Evolutionary conservation across 2,797 vertebrate species (phyloP).

Genomic region (Vireo griseus): DNA sequence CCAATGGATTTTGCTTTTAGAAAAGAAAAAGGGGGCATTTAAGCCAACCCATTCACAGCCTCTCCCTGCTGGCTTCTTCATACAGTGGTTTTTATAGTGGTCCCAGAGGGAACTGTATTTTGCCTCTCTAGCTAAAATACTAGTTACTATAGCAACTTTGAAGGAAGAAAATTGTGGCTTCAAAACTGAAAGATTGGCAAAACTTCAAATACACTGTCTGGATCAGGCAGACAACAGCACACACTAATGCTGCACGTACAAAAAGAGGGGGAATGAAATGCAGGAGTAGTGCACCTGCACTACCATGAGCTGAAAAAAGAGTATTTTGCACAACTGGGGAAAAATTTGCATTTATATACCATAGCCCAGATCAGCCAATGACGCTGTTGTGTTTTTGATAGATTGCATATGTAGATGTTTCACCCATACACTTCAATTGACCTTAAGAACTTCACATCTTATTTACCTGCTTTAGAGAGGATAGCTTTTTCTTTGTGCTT

Average conservation of each 20-base stretch:
- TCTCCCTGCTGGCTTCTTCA: constrained; percentile 73
- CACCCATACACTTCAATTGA: constrained; percentile 86
- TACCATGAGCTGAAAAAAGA: constrained; percentile 32
- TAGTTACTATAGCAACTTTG: constrained; percentile 68
- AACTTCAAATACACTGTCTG: constrained; percentile 65
- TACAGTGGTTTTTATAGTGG: constrained; percentile 78
- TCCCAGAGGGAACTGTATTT: constrained; percentile 73
- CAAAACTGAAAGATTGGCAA: constrained; percentile 56
- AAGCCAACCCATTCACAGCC: constrained; percentile 69
- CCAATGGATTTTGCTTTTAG: constrained; percentile 65
- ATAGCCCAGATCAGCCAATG: constrained; percentile 76
- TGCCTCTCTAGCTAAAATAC: constrained; percentile 68
- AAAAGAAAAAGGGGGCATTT: constrained; percentile 65
- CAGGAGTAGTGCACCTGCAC: constrained; percentile 30
- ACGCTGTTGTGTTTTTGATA: constrained; percentile 78
- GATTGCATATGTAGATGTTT: constrained; percentile 94
- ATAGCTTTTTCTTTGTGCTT: constrained; percentile 82
- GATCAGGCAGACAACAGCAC: constrained; percentile 60
- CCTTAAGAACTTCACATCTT: constrained; percentile 86
- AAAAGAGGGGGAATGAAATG: constrained; percentile 18
- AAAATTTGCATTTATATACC: constrained; percentile 45
- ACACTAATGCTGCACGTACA: neutral
- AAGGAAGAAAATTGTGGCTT: constrained; percentile 61
- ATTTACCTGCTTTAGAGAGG: constrained; percentile 89
- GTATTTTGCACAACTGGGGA: constrained; percentile 25